A percentile compares a stretch with the other conserved stretches of the same genome.
These are phyloP conservation scores for Nannoperca obscura DNA, from an alignment of 2,797 vertebrate genomes.

Conservation along the genomic window DNA sequence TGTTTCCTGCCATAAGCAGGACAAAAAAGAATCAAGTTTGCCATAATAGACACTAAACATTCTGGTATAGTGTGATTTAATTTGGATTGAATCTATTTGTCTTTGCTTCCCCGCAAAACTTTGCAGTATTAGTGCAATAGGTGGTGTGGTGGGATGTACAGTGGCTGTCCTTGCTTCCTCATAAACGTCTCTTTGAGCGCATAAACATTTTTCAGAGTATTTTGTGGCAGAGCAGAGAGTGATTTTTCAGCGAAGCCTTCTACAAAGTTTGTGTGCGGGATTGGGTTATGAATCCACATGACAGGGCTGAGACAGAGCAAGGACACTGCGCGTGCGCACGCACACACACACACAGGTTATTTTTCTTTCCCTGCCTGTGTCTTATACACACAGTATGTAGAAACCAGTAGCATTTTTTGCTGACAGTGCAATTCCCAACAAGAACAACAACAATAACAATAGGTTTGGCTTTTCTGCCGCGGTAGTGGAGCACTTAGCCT, in stretches of 20 bases:
- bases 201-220: constrained; percentile 44
- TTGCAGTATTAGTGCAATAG: neutral
- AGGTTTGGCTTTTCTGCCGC: constrained; percentile 57
- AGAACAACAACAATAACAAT: constrained; percentile 74
- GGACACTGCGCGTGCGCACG: constrained; percentile 46
- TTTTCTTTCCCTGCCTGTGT: constrained; percentile 40
- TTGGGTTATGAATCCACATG: constrained; percentile 82
- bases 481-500: constrained; percentile 37
- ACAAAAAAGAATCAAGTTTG: neutral
- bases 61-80: neutral
- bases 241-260: constrained; percentile 57
- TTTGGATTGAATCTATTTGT: neutral
- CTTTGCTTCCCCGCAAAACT: neutral
- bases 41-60: neutral
- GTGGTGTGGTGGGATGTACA: neutral
- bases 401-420: constrained; percentile 62
- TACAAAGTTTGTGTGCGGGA: constrained; percentile 65
- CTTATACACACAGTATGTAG: constrained; percentile 57
- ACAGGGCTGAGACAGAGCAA: constrained; percentile 71
- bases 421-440: constrained; percentile 71
- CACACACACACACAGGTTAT: constrained; percentile 6
- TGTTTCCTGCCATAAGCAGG: neutral
- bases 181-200: constrained; percentile 46
- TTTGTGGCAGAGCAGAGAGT: constrained; percentile 44
- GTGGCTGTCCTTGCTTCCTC: constrained; percentile 25